Evolutionary conservation across 92 coral and sea anemone species (phyloP).

Genomic region (Actinostola sp.): DNA sequence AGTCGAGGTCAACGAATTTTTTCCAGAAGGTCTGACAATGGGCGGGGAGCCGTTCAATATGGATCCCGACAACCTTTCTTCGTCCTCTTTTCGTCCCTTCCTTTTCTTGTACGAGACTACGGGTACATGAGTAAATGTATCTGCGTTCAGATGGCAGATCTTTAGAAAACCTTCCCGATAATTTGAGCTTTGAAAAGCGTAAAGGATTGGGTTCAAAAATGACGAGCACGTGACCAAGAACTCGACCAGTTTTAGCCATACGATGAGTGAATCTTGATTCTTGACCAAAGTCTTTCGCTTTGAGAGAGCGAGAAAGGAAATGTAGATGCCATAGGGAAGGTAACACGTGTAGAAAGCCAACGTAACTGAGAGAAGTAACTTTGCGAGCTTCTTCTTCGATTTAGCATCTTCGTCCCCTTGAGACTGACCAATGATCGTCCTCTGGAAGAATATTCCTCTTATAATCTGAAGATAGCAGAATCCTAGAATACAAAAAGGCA

Average conservation of each 20-base stretch:
- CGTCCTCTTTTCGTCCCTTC: not conserved
- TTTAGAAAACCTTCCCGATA: conserved; percentile 63
- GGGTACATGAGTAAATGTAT: too few relatives aligned
- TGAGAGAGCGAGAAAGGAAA: conserved; percentile 51
- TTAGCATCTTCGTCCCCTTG: conserved; percentile 28
- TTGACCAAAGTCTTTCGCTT: conserved; percentile 24
- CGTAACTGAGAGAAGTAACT: conserved; percentile 60
- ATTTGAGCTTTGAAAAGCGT: conserved; percentile 81
- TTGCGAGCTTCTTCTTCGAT: conserved; percentile 62
- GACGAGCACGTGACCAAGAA: conserved; percentile 67
- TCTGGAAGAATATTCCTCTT: conserved; percentile 64
- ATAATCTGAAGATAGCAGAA: conserved; percentile 71
- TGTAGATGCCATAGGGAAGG: conserved; percentile 61
- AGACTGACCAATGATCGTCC: conserved; percentile 52
- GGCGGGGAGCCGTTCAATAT: too few relatives aligned
- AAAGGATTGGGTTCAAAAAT: conserved; percentile 65
- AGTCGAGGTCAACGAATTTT: too few relatives aligned
- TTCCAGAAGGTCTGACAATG: too few relatives aligned
- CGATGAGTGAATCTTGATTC: conserved; percentile 25
- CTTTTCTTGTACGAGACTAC: not conserved
- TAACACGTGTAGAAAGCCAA: conserved; percentile 58
- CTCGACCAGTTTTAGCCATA: conserved; percentile 57
- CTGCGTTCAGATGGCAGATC: not conserved
- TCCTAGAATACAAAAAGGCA: conserved; percentile 54
- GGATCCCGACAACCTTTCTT: not conserved